Percentiles rank a stretch among this genome's conserved stretches.
These are phyloP conservation scores for Leptinotarsa texana DNA, from an alignment of 1,140 invertebrate species.

Conservation along the genomic window DNA sequence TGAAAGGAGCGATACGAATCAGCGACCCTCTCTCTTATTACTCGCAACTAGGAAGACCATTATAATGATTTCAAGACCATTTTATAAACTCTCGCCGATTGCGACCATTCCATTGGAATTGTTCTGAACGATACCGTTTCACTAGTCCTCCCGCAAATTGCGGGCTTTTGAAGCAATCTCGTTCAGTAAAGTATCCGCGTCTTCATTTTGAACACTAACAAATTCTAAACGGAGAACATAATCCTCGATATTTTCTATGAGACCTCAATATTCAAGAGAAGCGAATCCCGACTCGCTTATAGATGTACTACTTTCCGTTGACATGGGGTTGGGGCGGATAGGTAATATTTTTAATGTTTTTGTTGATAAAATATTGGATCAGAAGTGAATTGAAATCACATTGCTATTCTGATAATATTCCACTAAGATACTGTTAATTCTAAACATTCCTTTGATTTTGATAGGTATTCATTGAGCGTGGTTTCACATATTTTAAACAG, in stretches of 20 bases:
- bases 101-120: not conserved
- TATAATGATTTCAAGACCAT: no score
- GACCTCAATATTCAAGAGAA: constrained; percentile 18
- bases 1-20: no score
- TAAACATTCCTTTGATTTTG: no score
- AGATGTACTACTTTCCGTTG: constrained; percentile 1
- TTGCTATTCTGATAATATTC: no score
- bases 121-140: not conserved
- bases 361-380: no score
- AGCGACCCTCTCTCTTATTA: no score
- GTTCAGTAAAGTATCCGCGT: not conserved
- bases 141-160: constrained; percentile 1
- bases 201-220: not conserved
- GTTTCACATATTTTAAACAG: no score
- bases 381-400: no score
- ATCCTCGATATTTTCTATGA: constrained; percentile 20
- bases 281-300: not conserved
- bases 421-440: no score
- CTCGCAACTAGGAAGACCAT: no score
- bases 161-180: constrained; percentile 18
- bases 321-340: not conserved
- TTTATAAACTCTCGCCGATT: not conserved
- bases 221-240: constrained; percentile 12
- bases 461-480: no score
- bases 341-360: no score